Evolutionary conservation across 2,888 invertebrate species (phyloP), one percentile per base, ranked within the genome.

Genomic region (Diarsia brunnea): DNA sequence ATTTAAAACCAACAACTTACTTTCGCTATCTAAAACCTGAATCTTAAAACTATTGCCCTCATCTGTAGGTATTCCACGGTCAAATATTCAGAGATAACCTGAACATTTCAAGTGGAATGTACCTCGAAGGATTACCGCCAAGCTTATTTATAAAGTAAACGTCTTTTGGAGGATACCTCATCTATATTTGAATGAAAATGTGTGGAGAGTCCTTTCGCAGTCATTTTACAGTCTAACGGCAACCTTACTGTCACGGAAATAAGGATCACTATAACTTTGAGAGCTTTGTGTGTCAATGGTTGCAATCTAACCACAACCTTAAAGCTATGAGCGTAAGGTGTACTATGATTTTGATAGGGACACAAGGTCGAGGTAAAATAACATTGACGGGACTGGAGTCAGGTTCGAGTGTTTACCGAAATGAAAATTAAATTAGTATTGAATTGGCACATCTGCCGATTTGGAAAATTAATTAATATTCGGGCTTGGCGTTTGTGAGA

Each of bases 141-240:
- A 75, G 78, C 51, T 79, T 84, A 73, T 79, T 74, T 75, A 65
- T 69, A 61, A 68, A 76, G 38, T 49, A 76, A 85, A 79, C 61
- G 60, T 69, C 70, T 76, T 73, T 60, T 53, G 11, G 58, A 64
- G 24, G 27, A 49, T 68, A 61, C 10, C 69, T 70, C 68, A 49
- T 49, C 53, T 49, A 24, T 73, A 83, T 83, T 79, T 79, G 43
- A 79, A 73, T 79, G 45, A 21, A 61, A 73, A 79, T 70, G 70
- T 83, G 24, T 65, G 14, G 51, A 65, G 12, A 38, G 3, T 43
- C 7, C 14, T 4, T n/a, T 43, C 43, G n/a, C n/a, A 14, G 21
- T 43, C 0, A 43, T 61, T 61, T 61, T 12, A 27, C 12, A n/a
- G 61, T 61, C 5, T 5, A 63, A 63, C 2, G 8, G 63, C 14